Base-by-base conservation (phyloP, 2,113 vertebrate species). In the Hippocampus barbouri region DNA sequence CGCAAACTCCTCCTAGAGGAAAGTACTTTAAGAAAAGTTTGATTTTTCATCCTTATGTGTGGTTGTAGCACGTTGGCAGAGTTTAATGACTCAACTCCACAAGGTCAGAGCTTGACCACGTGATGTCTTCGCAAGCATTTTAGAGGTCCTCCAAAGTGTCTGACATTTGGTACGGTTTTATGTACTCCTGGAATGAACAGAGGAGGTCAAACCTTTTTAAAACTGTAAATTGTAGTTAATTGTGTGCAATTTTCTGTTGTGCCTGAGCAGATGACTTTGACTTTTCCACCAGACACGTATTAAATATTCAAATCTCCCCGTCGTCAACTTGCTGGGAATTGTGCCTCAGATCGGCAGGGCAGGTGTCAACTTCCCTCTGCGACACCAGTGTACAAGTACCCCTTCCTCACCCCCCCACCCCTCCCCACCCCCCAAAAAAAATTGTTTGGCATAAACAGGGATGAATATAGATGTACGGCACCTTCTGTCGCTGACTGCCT, bases 381-480 rank as follows among this genome's bases (percentile, higher is more conserved):
- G 59, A 4, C 34, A 21, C 34, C 9, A 7, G 21, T 21, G n/a
- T 9, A 23, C 21, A 56, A 56, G 15, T 23, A 54, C n/a, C 7
- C 25, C 23, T 30, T 30, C 57, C 57, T 12, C 25, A 1, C 21
- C 4, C 30, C 30, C 30, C 30, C 68, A 63, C 27, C 69, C 12
- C 73, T n/a, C 27, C 4, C 61, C 68, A 71, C 68, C 66, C 27
- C 69, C 12, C 73, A 56, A 64, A 57, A 75, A 63, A 74, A 68
- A 66, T 56, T 79, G 9, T 72, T 78, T 25, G 5, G 8, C 57
- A 56, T 43, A 73, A 67, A 77, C 68, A 51, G 69, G 72, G 76
- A 85, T 84, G 80, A 86, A 88, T 89, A 78, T 83, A 83, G 77
- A 85, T 80, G 82, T 75, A 75, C 53, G 40, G 74, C 75, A 77